Evolutionary conservation across 1,140 invertebrate genomes (phyloP), one percentile per base, ranked within the genome.

Genomic region (Drosophila mauritiana): DNA sequence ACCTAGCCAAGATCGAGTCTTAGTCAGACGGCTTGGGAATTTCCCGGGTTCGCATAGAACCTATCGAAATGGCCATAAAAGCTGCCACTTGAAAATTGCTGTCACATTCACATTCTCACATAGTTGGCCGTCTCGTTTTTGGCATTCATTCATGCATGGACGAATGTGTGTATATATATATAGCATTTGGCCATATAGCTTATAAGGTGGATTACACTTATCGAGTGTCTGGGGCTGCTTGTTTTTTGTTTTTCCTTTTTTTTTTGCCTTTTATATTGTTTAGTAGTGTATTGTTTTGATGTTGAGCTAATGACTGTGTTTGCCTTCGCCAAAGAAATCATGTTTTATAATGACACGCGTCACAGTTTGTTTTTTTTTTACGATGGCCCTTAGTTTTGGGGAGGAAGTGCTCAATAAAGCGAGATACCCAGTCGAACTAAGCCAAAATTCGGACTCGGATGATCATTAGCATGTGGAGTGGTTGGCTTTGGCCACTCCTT

Each of bases 251-350:
- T 34, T 51, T 17, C 15, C 4, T 27, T 1, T 2, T 11, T n/a
- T 25, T 46, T 46, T 13, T 5, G 7, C 7, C n/a, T 27, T 25
- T 48, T 8, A 5, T n/a, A 10, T n/a, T 34, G 15, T 36, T 17
- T 22, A n/a, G 46, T 37, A n/a, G 5, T 31, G 20, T 27, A 34
- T 59, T 48, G 45, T 39, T 36, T 59, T 39, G 36, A 13, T 51
- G 49, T 36, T 34, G 34, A 13, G 40, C 46, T 77, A 80, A 80
- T 72, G 70, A 69, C 49, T 77, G 48, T 51, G 73, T 84, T 85
- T 70, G 82, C 81, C 81, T 85, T 85, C 73, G 67, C 36, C 37
- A 52, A 73, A 73, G 55, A 81, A 73, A 85, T 73, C 57, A 67
- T 69, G 54, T 84, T 77, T 83, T 72, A 72, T 79, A 79, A 63